Evolutionary conservation across 2,888 invertebrate species (phyloP), one percentile per base, ranked within the genome.

Genomic region (Tubiluchus corallicola): DNA sequence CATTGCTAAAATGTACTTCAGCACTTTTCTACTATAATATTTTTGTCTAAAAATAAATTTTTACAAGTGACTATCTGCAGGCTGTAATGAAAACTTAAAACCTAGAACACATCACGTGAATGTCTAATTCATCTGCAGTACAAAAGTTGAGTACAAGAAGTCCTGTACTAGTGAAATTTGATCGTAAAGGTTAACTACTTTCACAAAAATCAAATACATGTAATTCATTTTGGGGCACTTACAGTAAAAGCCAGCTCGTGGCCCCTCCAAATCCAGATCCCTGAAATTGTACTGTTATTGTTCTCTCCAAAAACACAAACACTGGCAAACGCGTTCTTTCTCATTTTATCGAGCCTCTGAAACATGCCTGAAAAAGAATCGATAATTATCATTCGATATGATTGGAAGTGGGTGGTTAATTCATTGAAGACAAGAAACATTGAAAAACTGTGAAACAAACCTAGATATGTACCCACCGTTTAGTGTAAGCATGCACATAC

Each of bases 201-300:
- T n/a, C n/a, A n/a, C n/a, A n/a, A n/a, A n/a, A n/a, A n/a, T n/a
- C n/a, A n/a, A n/a, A n/a, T n/a, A n/a, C n/a, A n/a, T n/a, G n/a
- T n/a, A n/a, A n/a, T n/a, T n/a, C n/a, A n/a, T n/a, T n/a, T n/a
- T 13, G 37, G 9, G 9, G 51, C 48, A 51, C 54, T 57, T 52
- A 81, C 77, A 51, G 70, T 60, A 60, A 98, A 98, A 54, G 81
- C 94, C 45, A 98, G 75, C 17, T 85, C 81, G 43, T 84, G 85
- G 16, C 96, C 96, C 63, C 82, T 79, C 96, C 96, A 99, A 54
- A 94, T 76, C 96, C 96, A 99, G 59, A 98, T 71, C 49, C 94
- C 98, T 38, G 87, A 85, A 66, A 98, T 96, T 58, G 77, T 74
- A 62, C 81, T 87, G 69, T 90, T 73, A 66, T 85, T 79, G 69